Evolutionary conservation across 2,888 invertebrate genomes (phyloP), one percentile per base, ranked within the genome.

Genomic region (Phania funesta): DNA sequence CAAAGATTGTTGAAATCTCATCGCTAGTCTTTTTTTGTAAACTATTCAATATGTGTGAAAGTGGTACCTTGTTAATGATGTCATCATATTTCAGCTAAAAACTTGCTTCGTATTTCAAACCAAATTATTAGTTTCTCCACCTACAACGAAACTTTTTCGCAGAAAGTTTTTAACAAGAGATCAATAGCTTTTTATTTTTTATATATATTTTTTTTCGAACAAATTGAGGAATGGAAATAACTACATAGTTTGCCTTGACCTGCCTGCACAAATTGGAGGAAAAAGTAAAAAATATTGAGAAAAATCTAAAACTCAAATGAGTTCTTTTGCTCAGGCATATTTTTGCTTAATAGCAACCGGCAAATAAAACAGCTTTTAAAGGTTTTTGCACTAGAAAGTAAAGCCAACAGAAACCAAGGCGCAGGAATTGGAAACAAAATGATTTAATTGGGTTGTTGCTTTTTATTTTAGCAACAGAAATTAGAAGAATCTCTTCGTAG

Each of bases 231-330:
- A 32, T 9, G 11, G 3, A 32, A 48, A 22, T n/a, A 50, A 13
- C n/a, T n/a, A n/a, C n/a, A 24, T 7, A 50, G 7, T 54, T 54
- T 32, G 16, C 60, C 60, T 26, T 60, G 60, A 60, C 60, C 60
- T 16, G 1, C 24, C 16, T 41, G 9, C 22, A 6, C 0, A 26
- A 18, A 44, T 32, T 46, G 9, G 13, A 46, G 6, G 8, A 62
- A 32, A 62, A 29, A 7, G 4, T 13, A 7, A 29, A 16, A 60
- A 41, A 58, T 16, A 8, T 6, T 1, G n/a, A 3, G 24, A 24
- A 58, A 38, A 58, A 38, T n/a, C n/a, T n/a, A n/a, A n/a, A n/a
- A n/a, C n/a, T n/a, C n/a, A n/a, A n/a, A n/a, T n/a, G n/a, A n/a
- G n/a, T n/a, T n/a, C n/a, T n/a, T n/a, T n/a, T n/a, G n/a, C n/a